Conservation (phyloP, 2,113 vertebrate genomes). For the Nestor notabilis region DNA sequence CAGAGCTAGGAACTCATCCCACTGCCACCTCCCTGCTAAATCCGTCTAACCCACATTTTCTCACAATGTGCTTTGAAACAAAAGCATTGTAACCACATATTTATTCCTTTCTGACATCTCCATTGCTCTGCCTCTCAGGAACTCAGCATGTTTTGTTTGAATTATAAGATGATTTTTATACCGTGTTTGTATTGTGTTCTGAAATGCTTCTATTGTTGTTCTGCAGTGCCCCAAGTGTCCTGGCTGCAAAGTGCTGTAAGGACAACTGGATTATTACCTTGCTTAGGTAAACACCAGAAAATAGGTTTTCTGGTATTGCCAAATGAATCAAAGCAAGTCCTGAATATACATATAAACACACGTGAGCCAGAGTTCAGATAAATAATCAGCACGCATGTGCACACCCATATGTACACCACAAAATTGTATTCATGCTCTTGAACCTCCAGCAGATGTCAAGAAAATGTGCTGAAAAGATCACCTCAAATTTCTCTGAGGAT, state of each 20-base stretch:
- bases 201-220: slow-evolving; percentile 29
- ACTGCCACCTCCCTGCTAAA: background rate
- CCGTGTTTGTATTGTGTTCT: background rate
- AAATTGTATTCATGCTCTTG: background rate
- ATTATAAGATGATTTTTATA: background rate
- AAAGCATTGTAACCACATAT: background rate
- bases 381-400: background rate
- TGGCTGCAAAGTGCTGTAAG: background rate
- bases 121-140: background rate
- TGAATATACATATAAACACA: background rate
- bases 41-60: background rate
- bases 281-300: background rate
- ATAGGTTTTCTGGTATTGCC: background rate
- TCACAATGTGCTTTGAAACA: background rate
- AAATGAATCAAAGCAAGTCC: background rate
- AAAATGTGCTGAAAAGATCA: background rate
- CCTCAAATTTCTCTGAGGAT: background rate
- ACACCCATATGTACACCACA: background rate
- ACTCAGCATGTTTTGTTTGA: background rate
- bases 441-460: background rate
- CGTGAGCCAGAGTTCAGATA: background rate
- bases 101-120: background rate
- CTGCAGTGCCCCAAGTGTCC: slow-evolving; percentile 58
- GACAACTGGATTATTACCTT: background rate
- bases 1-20: background rate